These are phyloP conservation scores for Helarctos malayanus DNA, from an alignment of 2,797 vertebrate species.

Conservation along the genomic window DNA sequence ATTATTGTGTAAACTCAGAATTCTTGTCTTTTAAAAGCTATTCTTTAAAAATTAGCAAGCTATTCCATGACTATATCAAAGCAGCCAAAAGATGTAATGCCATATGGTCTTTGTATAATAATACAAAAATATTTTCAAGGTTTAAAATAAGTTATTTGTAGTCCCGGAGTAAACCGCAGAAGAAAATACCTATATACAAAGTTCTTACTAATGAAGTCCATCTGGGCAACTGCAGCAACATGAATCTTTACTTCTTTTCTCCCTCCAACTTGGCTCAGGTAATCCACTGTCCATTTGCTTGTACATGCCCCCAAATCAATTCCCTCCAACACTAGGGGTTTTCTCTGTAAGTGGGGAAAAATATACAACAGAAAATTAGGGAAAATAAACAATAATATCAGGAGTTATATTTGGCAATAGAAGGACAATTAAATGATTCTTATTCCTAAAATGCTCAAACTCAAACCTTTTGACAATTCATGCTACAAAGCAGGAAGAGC, in stretches of 20 bases:
- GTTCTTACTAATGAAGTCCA: conserved; percentile 98
- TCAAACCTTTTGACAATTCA: conserved; percentile 29
- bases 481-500: background rate
- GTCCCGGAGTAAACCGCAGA: conserved; percentile 75
- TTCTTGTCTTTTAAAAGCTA: conserved; percentile 66
- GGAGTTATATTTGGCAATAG: background rate
- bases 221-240: conserved; percentile 93
- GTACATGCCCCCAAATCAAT: conserved; percentile 92
- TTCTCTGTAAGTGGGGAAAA: conserved; percentile 89
- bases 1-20: conserved; percentile 61
- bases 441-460: conserved; percentile 2
- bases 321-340: conserved; percentile 93
- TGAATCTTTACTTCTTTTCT: conserved; percentile 95
- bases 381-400: background rate
- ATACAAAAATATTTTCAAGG: conserved; percentile 69
- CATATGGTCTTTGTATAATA: conserved; percentile 13
- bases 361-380: background rate
- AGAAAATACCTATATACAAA: conserved; percentile 95
- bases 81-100: conserved; percentile 58
- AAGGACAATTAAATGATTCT: background rate
- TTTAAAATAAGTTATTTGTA: conserved; percentile 59
- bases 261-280: conserved; percentile 91
- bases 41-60: conserved; percentile 65
- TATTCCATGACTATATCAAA: conserved; percentile 54
- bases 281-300: conserved; percentile 94